Base-by-base conservation (phyloP, 1,140 invertebrate genomes). In the Hylyphantes graminicola region DNA sequence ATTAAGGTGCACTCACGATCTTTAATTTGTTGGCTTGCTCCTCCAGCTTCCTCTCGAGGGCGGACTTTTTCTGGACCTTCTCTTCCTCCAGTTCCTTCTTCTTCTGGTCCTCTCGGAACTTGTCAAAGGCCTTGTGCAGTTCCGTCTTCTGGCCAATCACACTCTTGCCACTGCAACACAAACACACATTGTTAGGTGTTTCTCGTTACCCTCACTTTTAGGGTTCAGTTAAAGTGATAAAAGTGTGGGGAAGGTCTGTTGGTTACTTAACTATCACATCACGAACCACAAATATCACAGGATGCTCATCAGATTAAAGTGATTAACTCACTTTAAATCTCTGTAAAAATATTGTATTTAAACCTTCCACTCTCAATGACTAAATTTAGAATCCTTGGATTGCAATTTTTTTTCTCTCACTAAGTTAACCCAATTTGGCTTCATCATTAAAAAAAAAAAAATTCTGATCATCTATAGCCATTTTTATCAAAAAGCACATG, bases 131-230 rank as follows among this genome's bases (percentile, higher is more conserved):
- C 88, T 93, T 94, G 89, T 96, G 93, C 78, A 97, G 90, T 90
- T 97, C 95, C 85, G 93, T 94, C 90, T 97, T 96, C 90, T 96
- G 95, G 89, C 95, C 95, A 64, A 98, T 91, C 61, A 97, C 95
- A 90, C 94, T 96, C 90, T 94, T 95, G 65, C 95, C 96, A 89
- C 96, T 97, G 91, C 17, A 93, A 92, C 86, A 87, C 88, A 86
- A 77, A 88, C 87, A 83, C 86, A 57, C 35, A 35, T 35, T 5
- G 35, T 35, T 5, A 35, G 5, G 35, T 2, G 5, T n/a, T n/a
- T n/a, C n/a, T n/a, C n/a, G n/a, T n/a, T n/a, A n/a, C n/a, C n/a
- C n/a, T n/a, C 35, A 35, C 35, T 35, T 35, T 35, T 5, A 35
- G 1, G 35, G 35, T 35, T 35, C 35, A 35, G 35, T 35, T 35